Percentiles rank a stretch among this genome's conserved stretches.
Evolutionary conservation across 2,113 vertebrate species (phyloP).

Genomic region (Oryzias curvinotus): DNA sequence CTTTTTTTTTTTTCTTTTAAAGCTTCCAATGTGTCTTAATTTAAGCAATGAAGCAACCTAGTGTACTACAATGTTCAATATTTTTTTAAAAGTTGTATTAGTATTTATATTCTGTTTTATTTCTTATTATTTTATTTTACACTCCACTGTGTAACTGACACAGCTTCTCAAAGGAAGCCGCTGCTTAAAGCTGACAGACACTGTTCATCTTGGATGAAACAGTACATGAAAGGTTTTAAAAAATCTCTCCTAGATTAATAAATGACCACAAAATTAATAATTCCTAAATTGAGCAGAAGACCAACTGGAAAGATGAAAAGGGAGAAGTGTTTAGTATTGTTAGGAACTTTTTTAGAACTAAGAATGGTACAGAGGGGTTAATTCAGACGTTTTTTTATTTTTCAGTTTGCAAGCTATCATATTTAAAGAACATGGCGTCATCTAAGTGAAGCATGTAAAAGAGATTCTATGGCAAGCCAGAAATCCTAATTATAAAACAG

Average conservation of each 20-base stretch:
- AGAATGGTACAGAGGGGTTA: no score
- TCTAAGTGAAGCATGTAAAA: slow-evolving; percentile 40
- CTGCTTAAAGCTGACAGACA: slow-evolving; percentile 56
- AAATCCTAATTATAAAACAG: slow-evolving; percentile 49
- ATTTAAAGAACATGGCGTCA: slow-evolving; percentile 45
- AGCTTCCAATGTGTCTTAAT: no score
- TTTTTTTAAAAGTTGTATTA: no score
- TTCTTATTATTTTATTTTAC: slow-evolving; percentile 25
- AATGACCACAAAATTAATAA: slow-evolving; percentile 50
- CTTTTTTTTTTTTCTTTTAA: no score
- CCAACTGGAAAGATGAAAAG: slow-evolving; percentile 55
- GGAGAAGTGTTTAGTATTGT: not conserved
- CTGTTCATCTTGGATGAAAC: slow-evolving; percentile 29
- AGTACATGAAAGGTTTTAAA: slow-evolving; percentile 38
- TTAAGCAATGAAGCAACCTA: no score
- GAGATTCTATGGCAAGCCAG: slow-evolving; percentile 47
- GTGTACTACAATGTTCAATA: no score
- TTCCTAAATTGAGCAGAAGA: slow-evolving; percentile 18
- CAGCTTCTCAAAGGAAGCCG: slow-evolving; percentile 55
- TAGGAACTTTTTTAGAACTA: no score
- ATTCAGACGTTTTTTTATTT: no score
- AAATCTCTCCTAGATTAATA: slow-evolving; percentile 62
- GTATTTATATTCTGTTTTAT: no score
- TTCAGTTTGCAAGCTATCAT: slow-evolving; percentile 9
- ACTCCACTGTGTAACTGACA: slow-evolving; percentile 48